Base-by-base conservation (phyloP, 2,113 vertebrate genomes). In the Odocoileus virginianus region DNA sequence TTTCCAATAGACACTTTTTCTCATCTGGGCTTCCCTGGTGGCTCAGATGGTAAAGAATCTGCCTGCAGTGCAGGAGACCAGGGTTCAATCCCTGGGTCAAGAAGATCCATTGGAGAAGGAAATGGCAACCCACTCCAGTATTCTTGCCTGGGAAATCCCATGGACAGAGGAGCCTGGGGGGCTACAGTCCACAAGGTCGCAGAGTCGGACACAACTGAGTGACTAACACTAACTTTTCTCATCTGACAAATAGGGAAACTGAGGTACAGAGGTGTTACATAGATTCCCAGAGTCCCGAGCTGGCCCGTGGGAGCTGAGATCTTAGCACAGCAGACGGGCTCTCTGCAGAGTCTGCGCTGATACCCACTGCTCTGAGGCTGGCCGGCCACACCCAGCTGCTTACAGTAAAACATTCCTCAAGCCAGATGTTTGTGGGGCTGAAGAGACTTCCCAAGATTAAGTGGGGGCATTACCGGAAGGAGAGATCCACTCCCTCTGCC, bases 391-490 rank as follows among this genome's bases (percentile, higher is more conserved):
- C 55, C 74, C 95, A 43, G 95, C 57, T 16, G 47, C 50, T 91
- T 19, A 23, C 30, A 27, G 12, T 55, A 33, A 61, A 79, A 79
- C 8, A 13, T 21, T 81, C 60, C 88, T 54, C 17, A 86, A 74
- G 67, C 57, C 88, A 57, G 54, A 58, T 43, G 50, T 57, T 82
- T 54, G 58, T 15, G 1, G 40, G 54, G 16, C 2, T 2, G 28
- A 25, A 43, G 19, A 52, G 23, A 10, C 57, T 7, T 61, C 47
- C 57, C 30, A 1, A 1, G 4, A 15, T 4, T 7, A 43, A 60
- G 28, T 0, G 5, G 0, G 1, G 1, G 33, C 19, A 1, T 17
- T 25, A 8, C 3, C 3, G 28, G 86, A 33, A 79, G 92, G 84
- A 16, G 0, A 55, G 36, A 30, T 8, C 30, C 64, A 4, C 33